Evolutionary conservation across 2,797 vertebrate species (phyloP), one percentile per base, ranked within the genome.

Genomic region (Ciconia nigra): DNA sequence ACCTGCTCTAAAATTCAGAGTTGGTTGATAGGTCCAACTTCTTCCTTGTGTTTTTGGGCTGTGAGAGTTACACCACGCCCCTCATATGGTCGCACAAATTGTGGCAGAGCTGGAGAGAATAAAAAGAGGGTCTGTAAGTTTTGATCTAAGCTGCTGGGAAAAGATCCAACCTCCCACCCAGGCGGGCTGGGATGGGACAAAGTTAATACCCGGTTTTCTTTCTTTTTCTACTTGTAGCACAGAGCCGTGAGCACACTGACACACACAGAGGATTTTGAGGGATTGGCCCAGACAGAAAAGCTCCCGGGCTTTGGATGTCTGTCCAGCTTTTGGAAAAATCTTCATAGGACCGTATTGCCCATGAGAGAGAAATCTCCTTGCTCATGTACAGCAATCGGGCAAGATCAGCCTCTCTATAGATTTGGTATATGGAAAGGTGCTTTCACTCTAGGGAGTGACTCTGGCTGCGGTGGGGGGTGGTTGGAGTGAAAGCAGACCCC

Each of bases 281-380:
- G n/a, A 19, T 10, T 41, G 41, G n/a, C 19, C 26, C 20, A 11
- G 37, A 39, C 37, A 39, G 37, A 39, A 39, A 39, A 39, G 37
- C 37, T 39, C 37, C 37, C 37, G 11, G 37, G 37, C 37, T 39
- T 39, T 39, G 37, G 37, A 39, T 10, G 37, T 39, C 39, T 54
- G 2, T 37, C 39, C n/a, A 47, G 17, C 22, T 69, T 61, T 41
- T 66, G n/a, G n/a, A 65, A 73, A 44, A 62, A 39, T 55, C 47
- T 77, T 1, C 0, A 31, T 29, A 52, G 39, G 31, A 62, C 8
- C 1, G 0, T 21, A 15, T 29, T 71, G n/a, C 14, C n/a, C 9
- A 3, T 4, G 31, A 51, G 47, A 82, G 41, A 25, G 55, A 44
- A 82, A 62, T n/a, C 58, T 71, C 51, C 24, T 21, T 24, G 28